Percentiles rank a stretch among this genome's conserved stretches.
phyloP scores from a whole-genome alignment of 2,113 vertebrate genomes.

The Arothron firmamentum region DNA sequence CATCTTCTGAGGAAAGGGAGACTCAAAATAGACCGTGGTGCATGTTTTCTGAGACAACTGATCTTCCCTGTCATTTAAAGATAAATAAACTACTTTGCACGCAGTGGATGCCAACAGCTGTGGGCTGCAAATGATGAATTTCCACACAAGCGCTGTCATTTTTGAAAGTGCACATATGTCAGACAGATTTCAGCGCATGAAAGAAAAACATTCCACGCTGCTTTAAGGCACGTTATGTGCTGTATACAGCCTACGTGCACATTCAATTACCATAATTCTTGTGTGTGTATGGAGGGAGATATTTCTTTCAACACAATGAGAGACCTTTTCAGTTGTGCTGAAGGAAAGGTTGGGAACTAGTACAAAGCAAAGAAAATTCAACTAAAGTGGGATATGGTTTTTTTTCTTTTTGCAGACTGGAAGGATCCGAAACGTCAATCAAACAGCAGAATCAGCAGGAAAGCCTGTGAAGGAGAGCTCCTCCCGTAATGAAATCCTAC shows the following conservation, averaged over 20 bases:
- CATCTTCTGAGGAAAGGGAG: conserved; percentile 1
- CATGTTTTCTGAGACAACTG: no score
- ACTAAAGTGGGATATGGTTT: neutral
- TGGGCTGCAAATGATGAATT: no score
- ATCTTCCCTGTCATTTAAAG: no score
- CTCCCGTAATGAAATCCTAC: conserved; percentile 47
- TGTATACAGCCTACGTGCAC: no score
- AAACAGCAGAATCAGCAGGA: conserved; percentile 43
- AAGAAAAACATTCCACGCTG: no score
- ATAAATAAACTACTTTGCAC: no score
- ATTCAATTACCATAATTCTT: no score
- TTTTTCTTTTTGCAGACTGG: neutral
- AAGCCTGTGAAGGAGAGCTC: conserved; percentile 35
- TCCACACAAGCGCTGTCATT: neutral
- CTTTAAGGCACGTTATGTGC: no score
- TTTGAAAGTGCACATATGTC: neutral
- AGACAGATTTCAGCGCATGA: conserved; percentile 11
- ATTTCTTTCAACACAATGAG: no score
- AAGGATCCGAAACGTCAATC: conserved; percentile 39
- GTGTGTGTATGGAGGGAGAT: no score
- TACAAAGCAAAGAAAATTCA: neutral
- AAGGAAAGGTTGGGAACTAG: neutral
- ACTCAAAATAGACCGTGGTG: conserved; percentile 15
- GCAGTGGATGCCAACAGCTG: no score
- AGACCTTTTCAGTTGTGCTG: no score